Conservation (phyloP, 2,888 invertebrate species). For the Limnephilus rhombicus region DNA sequence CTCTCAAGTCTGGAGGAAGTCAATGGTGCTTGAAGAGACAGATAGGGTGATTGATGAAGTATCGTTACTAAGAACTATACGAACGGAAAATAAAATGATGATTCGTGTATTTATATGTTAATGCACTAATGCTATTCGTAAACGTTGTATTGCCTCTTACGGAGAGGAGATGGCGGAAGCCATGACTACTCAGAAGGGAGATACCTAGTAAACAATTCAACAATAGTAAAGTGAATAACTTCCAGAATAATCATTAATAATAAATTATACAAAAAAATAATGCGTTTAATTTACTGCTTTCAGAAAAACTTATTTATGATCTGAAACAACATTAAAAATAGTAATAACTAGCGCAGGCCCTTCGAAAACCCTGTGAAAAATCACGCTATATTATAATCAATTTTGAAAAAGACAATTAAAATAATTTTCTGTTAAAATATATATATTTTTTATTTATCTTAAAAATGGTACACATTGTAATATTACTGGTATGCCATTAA, state of each 20-base stretch:
- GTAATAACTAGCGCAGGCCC: too few species aligned
- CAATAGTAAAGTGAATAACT: neutral
- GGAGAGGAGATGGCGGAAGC: slow-evolving; percentile 3
- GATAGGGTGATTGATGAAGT: slow-evolving; percentile 47
- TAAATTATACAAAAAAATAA: neutral
- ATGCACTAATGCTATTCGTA: slow-evolving; percentile 47
- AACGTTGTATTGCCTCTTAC: slow-evolving; percentile 29
- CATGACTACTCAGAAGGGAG: neutral
- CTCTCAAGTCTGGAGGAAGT: slow-evolving; percentile 33
- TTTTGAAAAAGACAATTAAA: too few species aligned
- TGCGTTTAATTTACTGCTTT: neutral
- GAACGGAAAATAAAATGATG: slow-evolving; percentile 49
- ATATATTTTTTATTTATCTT: too few species aligned
- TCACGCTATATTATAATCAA: too few species aligned
- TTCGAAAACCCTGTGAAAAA: too few species aligned
- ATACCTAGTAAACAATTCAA: neutral
- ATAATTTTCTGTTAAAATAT: too few species aligned
- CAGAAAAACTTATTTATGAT: neutral
- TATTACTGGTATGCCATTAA: too few species aligned
- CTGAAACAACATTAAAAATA: neutral
- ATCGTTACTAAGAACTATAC: slow-evolving; percentile 22
- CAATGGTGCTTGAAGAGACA: slow-evolving; percentile 47
- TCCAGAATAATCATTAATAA: slow-evolving; percentile 23
- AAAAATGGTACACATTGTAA: too few species aligned
- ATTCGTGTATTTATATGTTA: slow-evolving; percentile 49